A percentile compares a stretch with the other conserved stretches of the same genome.
Conservation (phyloP, 2,888 invertebrate species). For the Netelia inedita region DNA sequence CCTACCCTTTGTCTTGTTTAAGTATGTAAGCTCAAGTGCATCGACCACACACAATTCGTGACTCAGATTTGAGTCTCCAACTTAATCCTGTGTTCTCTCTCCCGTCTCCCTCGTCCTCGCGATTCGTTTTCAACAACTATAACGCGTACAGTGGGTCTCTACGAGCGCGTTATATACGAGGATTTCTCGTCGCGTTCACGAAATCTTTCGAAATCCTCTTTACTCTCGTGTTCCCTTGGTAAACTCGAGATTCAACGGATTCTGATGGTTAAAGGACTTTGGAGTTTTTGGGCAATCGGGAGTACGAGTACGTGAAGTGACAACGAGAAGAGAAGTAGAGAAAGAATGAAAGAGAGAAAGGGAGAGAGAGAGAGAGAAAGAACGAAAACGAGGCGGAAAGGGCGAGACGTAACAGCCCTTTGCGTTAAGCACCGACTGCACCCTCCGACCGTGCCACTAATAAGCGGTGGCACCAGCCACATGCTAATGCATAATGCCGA, state of each 20-base stretch:
- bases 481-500: slow-evolving; percentile 84
- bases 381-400: slow-evolving; percentile 30
- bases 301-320: slow-evolving; percentile 16
- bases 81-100: slow-evolving; percentile 13
- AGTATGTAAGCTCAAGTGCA: background rate
- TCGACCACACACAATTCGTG: slow-evolving; percentile 3
- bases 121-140: slow-evolving; percentile 17
- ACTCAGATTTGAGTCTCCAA: slow-evolving; percentile 18
- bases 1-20: background rate
- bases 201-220: slow-evolving; percentile 47
- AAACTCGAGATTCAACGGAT: slow-evolving; percentile 48
- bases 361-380: slow-evolving; percentile 52
- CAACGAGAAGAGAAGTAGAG: slow-evolving; percentile 63
- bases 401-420: slow-evolving; percentile 64
- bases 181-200: slow-evolving; percentile 17
- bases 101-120: background rate
- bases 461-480: slow-evolving; percentile 84
- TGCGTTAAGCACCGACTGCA: slow-evolving; percentile 58
- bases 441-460: slow-evolving; percentile 75
- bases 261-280: slow-evolving; percentile 45
- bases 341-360: slow-evolving; percentile 24
- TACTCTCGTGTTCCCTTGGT: slow-evolving; percentile 21
- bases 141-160: background rate
- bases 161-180: background rate
- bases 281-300: slow-evolving; percentile 7